Base-by-base conservation (phyloP, 2,888 invertebrate genomes). In the Epinotia ramella region DNA sequence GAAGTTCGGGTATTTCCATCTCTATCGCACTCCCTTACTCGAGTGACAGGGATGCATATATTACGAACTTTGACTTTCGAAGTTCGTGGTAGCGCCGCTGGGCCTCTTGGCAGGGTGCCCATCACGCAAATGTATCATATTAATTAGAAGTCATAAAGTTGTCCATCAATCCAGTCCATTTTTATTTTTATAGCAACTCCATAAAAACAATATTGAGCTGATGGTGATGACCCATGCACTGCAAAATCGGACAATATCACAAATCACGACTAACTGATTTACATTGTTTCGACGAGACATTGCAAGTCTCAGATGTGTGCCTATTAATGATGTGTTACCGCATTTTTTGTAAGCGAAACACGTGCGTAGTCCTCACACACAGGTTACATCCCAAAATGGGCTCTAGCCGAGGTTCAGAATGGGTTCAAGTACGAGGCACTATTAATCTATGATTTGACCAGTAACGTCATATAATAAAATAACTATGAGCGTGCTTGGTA, bases 321-420 rank as follows among this genome's bases (percentile, higher is more conserved):
- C 28, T 65, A n/a, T n/a, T n/a, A 46, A 75, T 64, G 16, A 40
- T 20, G 40, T 59, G 74, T 65, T 60, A 53, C 20, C 40, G 11
- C 33, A 33, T 20, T 49, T 74, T 75, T 75, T 60, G 64, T 53
- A 75, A 33, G 12, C 75, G 6, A 53, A 11, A 66, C 75, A 75
- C 75, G 75, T 75, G 24, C 75, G 28, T 62, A 13, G 12, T 75
- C 60, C 24, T 40, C 9, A 71, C 65, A 71, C 65, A 70, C 49
- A 56, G 24, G 65, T 60, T 65, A 70, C 75, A n/a, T 53, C 59
- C 64, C 62, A 65, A 70, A 33, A 60, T 44, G 70, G 75, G 16
- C n/a, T 65, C 60, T 64, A 65, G 24, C 59, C 60, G 75, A 75
- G 70, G 70, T 60, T 65, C 40, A 40, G 62, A 56, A 49, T 20